Evolutionary conservation across 1,140 invertebrate species (phyloP).

Genomic region (Diachasma alloeum): DNA sequence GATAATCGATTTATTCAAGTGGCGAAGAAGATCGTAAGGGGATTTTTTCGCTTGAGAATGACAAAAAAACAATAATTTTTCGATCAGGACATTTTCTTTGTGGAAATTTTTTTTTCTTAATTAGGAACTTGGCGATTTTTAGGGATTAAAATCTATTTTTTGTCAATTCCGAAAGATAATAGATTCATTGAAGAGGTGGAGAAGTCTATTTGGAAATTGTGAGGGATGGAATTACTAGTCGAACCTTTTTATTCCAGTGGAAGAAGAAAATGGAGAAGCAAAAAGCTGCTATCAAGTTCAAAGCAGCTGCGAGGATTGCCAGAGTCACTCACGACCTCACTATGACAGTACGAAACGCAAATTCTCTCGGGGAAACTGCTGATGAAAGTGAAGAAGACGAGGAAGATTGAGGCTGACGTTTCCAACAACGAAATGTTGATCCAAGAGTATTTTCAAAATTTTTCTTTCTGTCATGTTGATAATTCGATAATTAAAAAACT

Average conservation of each 20-base stretch:
- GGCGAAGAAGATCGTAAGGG: no score
- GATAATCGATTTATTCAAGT: no score
- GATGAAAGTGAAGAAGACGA: slow-evolving; percentile 20
- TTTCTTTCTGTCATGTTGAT: not conserved
- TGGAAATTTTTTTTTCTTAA: no score
- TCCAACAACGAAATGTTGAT: not conserved
- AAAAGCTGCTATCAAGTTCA: slow-evolving; percentile 72
- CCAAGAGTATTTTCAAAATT: slow-evolving; percentile 16
- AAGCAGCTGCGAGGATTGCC: slow-evolving; percentile 71
- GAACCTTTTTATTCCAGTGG: slow-evolving; percentile 65
- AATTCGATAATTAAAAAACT: slow-evolving; percentile 23
- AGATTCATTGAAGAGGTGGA: no score
- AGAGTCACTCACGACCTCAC: slow-evolving; percentile 56
- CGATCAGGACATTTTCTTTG: no score
- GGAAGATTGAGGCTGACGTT: not conserved
- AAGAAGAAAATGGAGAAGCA: slow-evolving; percentile 75
- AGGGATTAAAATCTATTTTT: no score
- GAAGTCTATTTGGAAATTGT: not conserved
- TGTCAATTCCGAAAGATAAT: no score
- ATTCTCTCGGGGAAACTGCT: slow-evolving; percentile 30
- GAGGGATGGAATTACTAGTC: not conserved
- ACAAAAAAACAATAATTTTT: no score
- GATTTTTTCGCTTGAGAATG: no score
- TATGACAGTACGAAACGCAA: slow-evolving; percentile 40
- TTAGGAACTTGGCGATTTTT: no score